Evolutionary conservation across 2,888 invertebrate species (phyloP).

Genomic region (Drosophila ezoana): DNA sequence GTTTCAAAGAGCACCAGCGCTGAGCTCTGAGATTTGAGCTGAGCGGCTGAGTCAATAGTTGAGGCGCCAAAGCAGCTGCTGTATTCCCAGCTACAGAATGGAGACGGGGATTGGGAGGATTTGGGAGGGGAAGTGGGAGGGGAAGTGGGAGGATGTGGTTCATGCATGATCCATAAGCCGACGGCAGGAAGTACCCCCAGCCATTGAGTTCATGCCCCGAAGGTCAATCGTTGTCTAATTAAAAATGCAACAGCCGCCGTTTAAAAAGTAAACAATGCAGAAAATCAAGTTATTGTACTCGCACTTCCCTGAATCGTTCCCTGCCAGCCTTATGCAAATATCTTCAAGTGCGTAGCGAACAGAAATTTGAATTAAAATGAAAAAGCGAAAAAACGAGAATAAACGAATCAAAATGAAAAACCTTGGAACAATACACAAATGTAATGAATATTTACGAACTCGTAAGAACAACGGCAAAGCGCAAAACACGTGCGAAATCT

Average conservation of each 20-base stretch:
- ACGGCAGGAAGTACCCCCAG: background rate
- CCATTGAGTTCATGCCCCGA: constrained; percentile 30
- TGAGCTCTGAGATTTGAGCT: constrained; percentile 58
- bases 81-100: constrained; percentile 40
- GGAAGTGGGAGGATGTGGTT: constrained; percentile 1
- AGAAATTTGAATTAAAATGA: constrained; percentile 12
- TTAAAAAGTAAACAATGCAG: constrained; percentile 40
- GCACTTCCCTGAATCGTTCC: constrained; percentile 33
- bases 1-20: constrained; percentile 34
- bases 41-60: constrained; percentile 56
- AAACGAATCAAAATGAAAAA: constrained; percentile 12
- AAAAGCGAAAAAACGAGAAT: background rate
- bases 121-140: background rate
- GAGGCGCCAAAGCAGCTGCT: constrained; percentile 55
- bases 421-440: constrained; percentile 50
- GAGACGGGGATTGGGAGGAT: no score
- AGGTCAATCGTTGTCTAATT: constrained; percentile 67
- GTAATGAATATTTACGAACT: constrained; percentile 77
- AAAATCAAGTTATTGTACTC: constrained; percentile 36
- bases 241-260: constrained; percentile 59
- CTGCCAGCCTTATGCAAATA: constrained; percentile 73
- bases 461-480: constrained; percentile 42
- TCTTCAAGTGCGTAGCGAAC: constrained; percentile 28
- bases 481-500: constrained; percentile 72
- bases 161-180: constrained; percentile 5